These are phyloP conservation scores for Caloenas nicobarica DNA, from an alignment of 2,113 vertebrate genomes.

Conservation along the genomic window DNA sequence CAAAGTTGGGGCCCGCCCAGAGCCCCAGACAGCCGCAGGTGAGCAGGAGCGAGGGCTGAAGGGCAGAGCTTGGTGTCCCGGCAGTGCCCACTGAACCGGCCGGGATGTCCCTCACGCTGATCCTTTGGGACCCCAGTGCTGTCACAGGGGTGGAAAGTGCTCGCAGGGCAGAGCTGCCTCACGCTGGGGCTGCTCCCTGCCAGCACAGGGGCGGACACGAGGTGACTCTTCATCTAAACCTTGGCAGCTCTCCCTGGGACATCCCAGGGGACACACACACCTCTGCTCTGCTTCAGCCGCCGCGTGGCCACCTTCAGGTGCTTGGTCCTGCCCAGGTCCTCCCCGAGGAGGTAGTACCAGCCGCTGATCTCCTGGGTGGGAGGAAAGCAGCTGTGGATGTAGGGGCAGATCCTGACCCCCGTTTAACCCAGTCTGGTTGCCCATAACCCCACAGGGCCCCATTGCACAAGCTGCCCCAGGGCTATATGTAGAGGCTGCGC, in stretches of 20 bases:
- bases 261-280: neutral
- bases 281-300: slow-evolving; percentile 58
- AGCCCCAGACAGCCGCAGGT: neutral
- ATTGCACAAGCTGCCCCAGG: neutral
- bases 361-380: slow-evolving; percentile 79
- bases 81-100: neutral
- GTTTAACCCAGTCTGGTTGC: neutral
- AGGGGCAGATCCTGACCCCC: neutral
- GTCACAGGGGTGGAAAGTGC: neutral
- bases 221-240: neutral
- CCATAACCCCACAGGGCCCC: neutral
- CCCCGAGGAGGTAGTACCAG: slow-evolving; percentile 90
- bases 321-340: slow-evolving; percentile 86
- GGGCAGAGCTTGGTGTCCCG: neutral
- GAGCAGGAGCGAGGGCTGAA: neutral
- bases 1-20: neutral
- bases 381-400: neutral
- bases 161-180: rapidly evolving
- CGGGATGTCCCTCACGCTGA: rapidly evolving
- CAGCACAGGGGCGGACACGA: neutral
- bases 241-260: neutral
- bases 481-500: neutral
- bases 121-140: neutral
- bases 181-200: neutral
- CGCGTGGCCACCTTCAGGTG: slow-evolving; percentile 85